Base-by-base conservation (phyloP, 1,140 invertebrate genomes). In the Lucilia cuprina region DNA sequence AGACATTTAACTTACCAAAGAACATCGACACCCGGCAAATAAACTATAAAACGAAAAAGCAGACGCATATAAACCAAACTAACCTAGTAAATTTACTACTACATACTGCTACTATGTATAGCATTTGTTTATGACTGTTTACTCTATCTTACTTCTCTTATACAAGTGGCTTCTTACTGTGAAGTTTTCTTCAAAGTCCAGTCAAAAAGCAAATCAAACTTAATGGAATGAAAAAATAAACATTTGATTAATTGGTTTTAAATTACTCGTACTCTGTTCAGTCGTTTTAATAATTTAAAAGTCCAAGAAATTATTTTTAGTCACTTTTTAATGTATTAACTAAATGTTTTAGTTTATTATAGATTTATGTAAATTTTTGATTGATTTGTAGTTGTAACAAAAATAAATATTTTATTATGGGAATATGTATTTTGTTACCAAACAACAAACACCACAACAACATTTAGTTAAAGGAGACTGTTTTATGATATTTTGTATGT, bases 191-290 rank as follows among this genome's bases (percentile, higher is more conserved):
- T 60, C 13, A 17, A 60, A 41, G 55, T 60, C 55, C n/a, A 70
- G 19, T 5, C 65, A 25, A 60, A 60, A 60, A 70, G 65, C 65
- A 19, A 70, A n/a, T 60, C n/a, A 60, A 60, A 60, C 14, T 2
- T n/a, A 60, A 60, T 60, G 55, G n/a, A 60, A 70, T 70, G 65
- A 70, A 70, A 7, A 19, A 55, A 55, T 8, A 8, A 10, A 21
- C 19, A 70, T 70, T 70, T 70, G 65, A 70, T 70, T 70, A 70
- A 70, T 70, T 70, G 65, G 65, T 70, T 70, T 70, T 70, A 70
- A 70, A 70, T 70, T 70, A 70, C n/a, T 25, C 65, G n/a, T 55
- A 55, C 50, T 41, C 41, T 55, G 19, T 70, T 12, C 21, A 21
- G 65, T 70, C 65, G 14, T 60, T 60, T 60, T n/a, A 60, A 60